phyloP scores from a whole-genome alignment of 2,113 vertebrate species.

The Telmatochromis sp. region DNA sequence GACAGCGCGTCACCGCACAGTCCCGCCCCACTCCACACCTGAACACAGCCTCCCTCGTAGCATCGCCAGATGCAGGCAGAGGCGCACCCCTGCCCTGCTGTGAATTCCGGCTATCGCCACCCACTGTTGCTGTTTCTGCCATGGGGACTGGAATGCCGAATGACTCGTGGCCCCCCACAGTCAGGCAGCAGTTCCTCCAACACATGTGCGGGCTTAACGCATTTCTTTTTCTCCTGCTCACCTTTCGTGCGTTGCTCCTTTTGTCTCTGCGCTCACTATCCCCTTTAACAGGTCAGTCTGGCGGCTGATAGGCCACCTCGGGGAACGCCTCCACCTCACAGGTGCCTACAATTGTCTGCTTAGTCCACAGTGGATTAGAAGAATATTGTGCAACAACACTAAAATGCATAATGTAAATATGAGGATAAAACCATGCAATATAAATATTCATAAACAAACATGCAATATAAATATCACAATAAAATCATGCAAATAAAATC shows the following conservation, averaged over 20 bases:
- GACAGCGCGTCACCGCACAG: background rate
- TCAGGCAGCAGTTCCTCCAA: background rate
- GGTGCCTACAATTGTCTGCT: background rate
- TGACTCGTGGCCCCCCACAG: background rate
- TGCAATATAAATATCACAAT: too few species aligned
- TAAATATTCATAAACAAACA: too few species aligned
- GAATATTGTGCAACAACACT: background rate
- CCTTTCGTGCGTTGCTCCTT: background rate
- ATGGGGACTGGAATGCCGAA: background rate
- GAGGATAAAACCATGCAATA: too few species aligned
- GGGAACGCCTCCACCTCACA: background rate
- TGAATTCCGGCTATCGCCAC: rapidly evolving
- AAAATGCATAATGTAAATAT: background rate
- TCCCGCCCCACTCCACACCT: background rate
- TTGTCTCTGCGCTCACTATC: background rate
- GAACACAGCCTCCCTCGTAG: rapidly evolving
- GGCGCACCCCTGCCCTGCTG: background rate
- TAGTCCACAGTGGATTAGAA: background rate
- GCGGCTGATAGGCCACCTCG: background rate
- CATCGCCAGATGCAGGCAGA: background rate
- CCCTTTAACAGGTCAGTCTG: background rate
- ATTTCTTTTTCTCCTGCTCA: background rate
- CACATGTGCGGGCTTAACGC: background rate
- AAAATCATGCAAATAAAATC: too few species aligned
- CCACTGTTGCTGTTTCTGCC: background rate